These are phyloP conservation scores for Nothura maculosa DNA, from an alignment of 2,797 vertebrate genomes.

Conservation along the genomic window DNA sequence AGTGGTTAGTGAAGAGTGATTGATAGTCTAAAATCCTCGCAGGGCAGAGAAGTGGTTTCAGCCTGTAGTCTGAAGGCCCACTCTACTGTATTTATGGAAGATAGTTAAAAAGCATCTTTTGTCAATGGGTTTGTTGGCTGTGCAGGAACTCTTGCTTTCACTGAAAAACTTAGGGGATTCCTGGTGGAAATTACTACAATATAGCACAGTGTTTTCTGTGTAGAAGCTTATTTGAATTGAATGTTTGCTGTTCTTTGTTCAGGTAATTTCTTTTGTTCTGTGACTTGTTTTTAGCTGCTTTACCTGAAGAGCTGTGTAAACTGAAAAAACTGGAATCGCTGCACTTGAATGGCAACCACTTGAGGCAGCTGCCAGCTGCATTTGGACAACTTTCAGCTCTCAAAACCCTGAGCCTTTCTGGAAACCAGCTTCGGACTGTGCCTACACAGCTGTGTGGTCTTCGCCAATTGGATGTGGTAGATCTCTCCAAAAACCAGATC, in stretches of 20 bases:
- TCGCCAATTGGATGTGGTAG: conserved; percentile 91
- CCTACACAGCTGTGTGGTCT: conserved; percentile 89
- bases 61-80: neutral
- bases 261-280: conserved; percentile 63
- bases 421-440: conserved; percentile 89
- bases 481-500: conserved; percentile 95
- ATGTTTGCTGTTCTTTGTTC: neutral
- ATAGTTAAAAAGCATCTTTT: neutral
- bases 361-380: conserved; percentile 85
- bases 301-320: conserved; percentile 91
- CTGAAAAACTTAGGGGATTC: neutral
- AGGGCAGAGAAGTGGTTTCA: neutral
- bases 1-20: neutral
- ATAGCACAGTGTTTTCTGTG: neutral
- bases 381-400: conserved; percentile 90
- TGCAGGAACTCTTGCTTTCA: neutral
- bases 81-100: neutral
- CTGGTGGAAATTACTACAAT: neutral
- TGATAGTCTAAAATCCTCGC: neutral
- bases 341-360: conserved; percentile 89
- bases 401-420: conserved; percentile 90
- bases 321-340: conserved; percentile 95
- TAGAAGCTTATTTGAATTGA: conserved; percentile 1
- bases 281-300: conserved; percentile 81
- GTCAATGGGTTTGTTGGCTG: neutral